Base-by-base conservation (phyloP, 2,113 vertebrate species). In the Hippocampus barbouri region DNA sequence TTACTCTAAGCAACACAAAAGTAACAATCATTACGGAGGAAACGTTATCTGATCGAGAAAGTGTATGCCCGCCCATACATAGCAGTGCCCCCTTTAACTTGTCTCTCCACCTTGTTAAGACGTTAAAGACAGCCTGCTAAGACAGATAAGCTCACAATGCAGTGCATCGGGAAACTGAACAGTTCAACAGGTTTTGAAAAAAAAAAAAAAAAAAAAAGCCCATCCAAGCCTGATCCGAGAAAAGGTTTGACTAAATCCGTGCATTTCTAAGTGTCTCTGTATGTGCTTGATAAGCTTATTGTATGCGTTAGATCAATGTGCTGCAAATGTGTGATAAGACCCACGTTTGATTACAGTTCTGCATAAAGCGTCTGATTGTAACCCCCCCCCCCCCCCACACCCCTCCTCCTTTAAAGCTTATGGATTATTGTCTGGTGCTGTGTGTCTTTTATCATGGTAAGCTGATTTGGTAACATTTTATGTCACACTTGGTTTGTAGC, bases 311-410 rank as follows among this genome's bases (percentile, higher is more conserved):
- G 86, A 88, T 86, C 86, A 79, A 74, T 76, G 80, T 54, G 56
- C 80, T 82, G 79, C 53, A 21, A 80, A 60, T 74, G 72, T 78
- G 83, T 78, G 86, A 89, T 85, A 87, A 90, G 87, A 73, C 80
- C 64, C 54, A 64, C 70, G 68, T 84, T 83, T 87, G 80, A 81
- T 83, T 83, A 66, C 47, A 77, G 78, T 68, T 34, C 71, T 80
- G 59, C 49, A 68, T 85, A 82, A 89, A 86, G 78, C 21, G 71
- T 87, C 88, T 87, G 70, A 89, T 88, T 79, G 67, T 67, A 73
- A 38, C 34, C 6, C 73, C 81, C 76, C 78, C 66, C 1, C 10
- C 5, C 11, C 8, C 2, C 27, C 27, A 1, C 27, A 2, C 27
- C 4, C 70, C n/a, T 3, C 21, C 2, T 9, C 68, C 43, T 34